Conservation (phyloP, 2,113 vertebrate genomes). For the Nothobranchius furzeri region DNA sequence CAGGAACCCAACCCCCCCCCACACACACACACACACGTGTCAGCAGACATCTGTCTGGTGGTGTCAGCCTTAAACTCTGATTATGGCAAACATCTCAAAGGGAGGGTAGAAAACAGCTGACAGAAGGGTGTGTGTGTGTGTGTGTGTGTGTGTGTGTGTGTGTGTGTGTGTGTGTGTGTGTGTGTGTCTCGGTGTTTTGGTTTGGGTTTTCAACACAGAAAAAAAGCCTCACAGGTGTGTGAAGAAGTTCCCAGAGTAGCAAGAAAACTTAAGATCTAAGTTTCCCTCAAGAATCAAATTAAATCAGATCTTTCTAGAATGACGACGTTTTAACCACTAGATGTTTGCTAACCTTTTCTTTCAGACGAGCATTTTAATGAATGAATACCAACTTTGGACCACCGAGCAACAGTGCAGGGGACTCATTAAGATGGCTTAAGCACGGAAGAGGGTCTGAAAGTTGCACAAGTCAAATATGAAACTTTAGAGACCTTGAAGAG, state of each 20-base stretch:
- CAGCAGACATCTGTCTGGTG: constrained; percentile 26
- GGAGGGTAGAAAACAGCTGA: constrained; percentile 49
- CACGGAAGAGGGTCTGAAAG: too few relatives aligned
- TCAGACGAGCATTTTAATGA: too few relatives aligned
- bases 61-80: constrained; percentile 13
- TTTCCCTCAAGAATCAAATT: too few relatives aligned
- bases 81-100: constrained; percentile 36
- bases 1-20: too few relatives aligned
- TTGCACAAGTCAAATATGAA: too few relatives aligned
- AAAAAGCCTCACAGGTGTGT: neutral
- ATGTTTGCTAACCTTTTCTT: neutral
- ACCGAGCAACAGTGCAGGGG: too few relatives aligned
- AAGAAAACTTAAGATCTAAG: neutral
- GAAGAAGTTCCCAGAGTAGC: neutral
- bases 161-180: constrained; percentile 16
- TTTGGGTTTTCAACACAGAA: neutral
- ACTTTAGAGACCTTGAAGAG: too few relatives aligned
- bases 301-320: too few relatives aligned
- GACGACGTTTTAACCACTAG: neutral
- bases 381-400: too few relatives aligned
- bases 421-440: too few relatives aligned
- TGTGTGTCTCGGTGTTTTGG: constrained; percentile 18
- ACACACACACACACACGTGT: neutral
- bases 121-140: constrained; percentile 28
- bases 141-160: constrained; percentile 12